Evolutionary conservation across 2,888 invertebrate genomes (phyloP).

Genomic region (Chesias legatella): DNA sequence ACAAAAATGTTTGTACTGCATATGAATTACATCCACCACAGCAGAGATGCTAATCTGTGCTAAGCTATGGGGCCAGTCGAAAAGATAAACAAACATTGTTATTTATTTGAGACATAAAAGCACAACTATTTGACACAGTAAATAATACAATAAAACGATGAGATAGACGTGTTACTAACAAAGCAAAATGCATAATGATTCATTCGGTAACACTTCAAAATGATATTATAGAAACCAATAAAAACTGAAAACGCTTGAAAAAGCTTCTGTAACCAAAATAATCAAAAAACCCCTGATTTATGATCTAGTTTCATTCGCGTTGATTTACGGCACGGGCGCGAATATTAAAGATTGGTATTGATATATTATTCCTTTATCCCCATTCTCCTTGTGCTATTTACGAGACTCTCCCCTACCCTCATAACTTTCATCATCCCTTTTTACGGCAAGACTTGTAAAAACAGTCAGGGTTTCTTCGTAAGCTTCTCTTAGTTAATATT

Average conservation of each 20-base stretch:
- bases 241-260: conserved; percentile 41
- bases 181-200: too few relatives aligned
- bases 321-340: conserved; percentile 75
- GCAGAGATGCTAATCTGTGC: too few relatives aligned
- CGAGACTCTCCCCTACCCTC: conserved; percentile 72
- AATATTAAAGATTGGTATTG: conserved; percentile 80
- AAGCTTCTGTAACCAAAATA: not conserved
- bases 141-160: too few relatives aligned
- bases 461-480: conserved; percentile 55
- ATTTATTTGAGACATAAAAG: too few relatives aligned
- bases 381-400: conserved; percentile 75
- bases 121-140: too few relatives aligned
- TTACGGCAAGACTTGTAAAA: conserved; percentile 71
- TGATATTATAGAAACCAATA: too few relatives aligned
- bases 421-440: conserved; percentile 74
- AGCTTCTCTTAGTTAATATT: conserved; percentile 51
- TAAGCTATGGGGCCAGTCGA: too few relatives aligned
- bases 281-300: conserved; percentile 62
- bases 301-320: conserved; percentile 68
- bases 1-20: too few relatives aligned
- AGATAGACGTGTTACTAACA: too few relatives aligned
- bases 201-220: too few relatives aligned
- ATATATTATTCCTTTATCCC: conserved; percentile 80
- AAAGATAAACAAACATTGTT: too few relatives aligned
- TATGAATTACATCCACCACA: too few relatives aligned